phyloP scores from a whole-genome alignment of 2,113 vertebrate species.

The Eolophus roseicapilla region DNA sequence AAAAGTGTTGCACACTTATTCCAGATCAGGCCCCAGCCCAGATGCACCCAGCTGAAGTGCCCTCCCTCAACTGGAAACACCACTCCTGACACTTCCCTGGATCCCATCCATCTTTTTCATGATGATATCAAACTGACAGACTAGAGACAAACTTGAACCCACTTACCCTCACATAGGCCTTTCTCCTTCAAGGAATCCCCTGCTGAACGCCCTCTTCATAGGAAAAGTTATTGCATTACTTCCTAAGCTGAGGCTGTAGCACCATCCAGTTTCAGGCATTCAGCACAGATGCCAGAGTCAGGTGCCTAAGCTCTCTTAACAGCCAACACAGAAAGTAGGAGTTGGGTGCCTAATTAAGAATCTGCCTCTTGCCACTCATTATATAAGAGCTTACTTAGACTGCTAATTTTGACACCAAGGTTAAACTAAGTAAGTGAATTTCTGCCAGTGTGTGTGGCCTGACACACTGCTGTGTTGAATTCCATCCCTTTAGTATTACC shows the following conservation, averaged over 20 bases:
- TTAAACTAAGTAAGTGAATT: slow-evolving; percentile 28
- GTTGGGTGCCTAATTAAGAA: slow-evolving; percentile 27
- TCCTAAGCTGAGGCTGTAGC: background rate
- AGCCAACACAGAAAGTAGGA: slow-evolving; percentile 22
- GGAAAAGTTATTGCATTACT: background rate
- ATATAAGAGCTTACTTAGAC: background rate
- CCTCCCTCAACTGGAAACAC: background rate
- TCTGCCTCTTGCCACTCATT: slow-evolving; percentile 1
- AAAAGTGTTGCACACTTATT: background rate
- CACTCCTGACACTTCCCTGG: background rate
- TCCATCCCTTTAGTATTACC: background rate
- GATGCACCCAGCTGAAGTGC: background rate
- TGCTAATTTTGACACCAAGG: slow-evolving; percentile 48
- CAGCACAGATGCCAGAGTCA: background rate
- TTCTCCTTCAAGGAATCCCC: background rate
- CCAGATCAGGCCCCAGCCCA: background rate
- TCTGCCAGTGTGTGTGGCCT: background rate
- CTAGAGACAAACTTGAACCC: background rate
- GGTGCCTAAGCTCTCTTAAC: background rate
- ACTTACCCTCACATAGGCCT: background rate
- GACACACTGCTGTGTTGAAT: background rate
- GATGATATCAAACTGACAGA: background rate
- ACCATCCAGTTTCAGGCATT: background rate
- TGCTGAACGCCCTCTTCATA: background rate
- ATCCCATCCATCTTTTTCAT: background rate